Evolutionary conservation across 2,888 invertebrate species (phyloP), one percentile per base, ranked within the genome.

Genomic region (Ceramica pisi): DNA sequence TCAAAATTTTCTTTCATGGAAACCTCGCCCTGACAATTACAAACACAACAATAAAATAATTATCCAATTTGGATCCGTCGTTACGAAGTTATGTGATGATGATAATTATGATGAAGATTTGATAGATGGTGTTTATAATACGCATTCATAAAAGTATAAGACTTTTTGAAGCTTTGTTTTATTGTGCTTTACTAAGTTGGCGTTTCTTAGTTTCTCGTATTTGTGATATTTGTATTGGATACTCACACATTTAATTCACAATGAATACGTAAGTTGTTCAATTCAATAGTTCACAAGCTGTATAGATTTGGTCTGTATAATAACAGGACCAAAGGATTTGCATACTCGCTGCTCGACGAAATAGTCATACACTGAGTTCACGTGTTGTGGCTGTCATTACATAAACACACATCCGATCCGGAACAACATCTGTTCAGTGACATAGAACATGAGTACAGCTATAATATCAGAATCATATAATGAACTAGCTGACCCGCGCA

Each of bases 341-440:
- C 26, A 46, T 7, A 12, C 1, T 23, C 23, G 16, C 38, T 7
- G 14, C 1, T 23, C 23, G n/a, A 46, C 2, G 26, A 35, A 12
- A 9, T 63, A 19, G n/a, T 8, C 26, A n/a, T 19, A 51, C 23
- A 57, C 31, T n/a, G 26, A 12, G 50, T 41, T 69, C 51, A n/a
- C 41, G 5, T 53, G 51, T 35, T 69, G 59, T 48, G 75, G 69
- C 63, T 46, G 21, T 38, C n/a, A 57, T 57, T 75, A 75, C 31
- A 74, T 19, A 55, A 61, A 62, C 61, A 62, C 38, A 59, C 57
- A 69, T 75, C 69, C 69, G 62, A 44, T n/a, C 41, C 62, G 57
- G 56, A 63, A 63, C 41, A 48, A 21, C 48, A 21, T 48, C n/a
- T 46, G 46, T 46, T 19, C 46, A 19, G 6, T 46, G 46, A 19